phyloP scores from a whole-genome alignment of 1,140 invertebrate genomes.

The Heliconius congener region DNA sequence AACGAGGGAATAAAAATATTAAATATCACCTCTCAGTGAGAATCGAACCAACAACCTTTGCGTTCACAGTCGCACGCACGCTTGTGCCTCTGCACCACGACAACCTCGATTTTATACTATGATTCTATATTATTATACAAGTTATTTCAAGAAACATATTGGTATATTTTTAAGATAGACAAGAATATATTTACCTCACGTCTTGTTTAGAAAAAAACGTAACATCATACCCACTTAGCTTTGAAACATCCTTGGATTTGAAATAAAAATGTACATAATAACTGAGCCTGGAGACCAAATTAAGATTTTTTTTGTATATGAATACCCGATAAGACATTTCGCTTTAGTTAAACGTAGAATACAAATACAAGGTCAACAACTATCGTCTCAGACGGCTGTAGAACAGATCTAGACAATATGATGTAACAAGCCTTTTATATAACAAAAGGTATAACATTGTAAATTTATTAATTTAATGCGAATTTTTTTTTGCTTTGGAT shows the following conservation, averaged over 20 bases:
- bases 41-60: too few relatives aligned
- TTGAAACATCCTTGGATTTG: not conserved
- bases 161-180: too few relatives aligned
- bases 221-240: not conserved
- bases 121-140: too few relatives aligned
- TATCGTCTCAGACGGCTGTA: slow-evolving; percentile 3
- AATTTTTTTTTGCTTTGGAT: not conserved
- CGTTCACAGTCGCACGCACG: too few relatives aligned
- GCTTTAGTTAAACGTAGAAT: not conserved
- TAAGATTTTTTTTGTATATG: slow-evolving; percentile 17
- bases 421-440: slow-evolving; percentile 7
- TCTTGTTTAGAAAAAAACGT: not conserved
- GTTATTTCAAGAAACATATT: too few relatives aligned
- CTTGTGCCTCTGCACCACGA: too few relatives aligned
- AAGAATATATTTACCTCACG: too few relatives aligned
- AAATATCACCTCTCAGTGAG: too few relatives aligned
- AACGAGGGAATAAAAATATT: too few relatives aligned
- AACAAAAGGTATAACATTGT: not conserved
- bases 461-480: not conserved
- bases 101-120: too few relatives aligned
- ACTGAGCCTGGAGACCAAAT: not conserved
- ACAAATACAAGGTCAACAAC: slow-evolving; percentile 23
- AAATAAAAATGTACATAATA: not conserved
- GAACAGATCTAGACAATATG: slow-evolving; percentile 21
- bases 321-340: slow-evolving; percentile 4